phyloP scores from a whole-genome alignment of 2,113 vertebrate genomes.

The Scopus umbretta region DNA sequence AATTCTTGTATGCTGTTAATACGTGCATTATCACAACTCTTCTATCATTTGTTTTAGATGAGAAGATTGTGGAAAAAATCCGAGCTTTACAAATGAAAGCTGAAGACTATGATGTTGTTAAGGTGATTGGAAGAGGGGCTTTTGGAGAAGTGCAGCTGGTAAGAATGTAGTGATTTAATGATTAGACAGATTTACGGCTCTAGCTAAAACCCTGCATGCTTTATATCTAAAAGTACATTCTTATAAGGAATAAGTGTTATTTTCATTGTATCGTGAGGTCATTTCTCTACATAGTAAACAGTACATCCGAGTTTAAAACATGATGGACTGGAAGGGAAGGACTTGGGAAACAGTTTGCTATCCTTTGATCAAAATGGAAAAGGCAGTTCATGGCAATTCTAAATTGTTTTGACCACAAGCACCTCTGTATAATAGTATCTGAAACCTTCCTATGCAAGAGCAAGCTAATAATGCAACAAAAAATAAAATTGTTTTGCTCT shows the following conservation, averaged over 20 bases:
- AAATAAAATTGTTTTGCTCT: neutral
- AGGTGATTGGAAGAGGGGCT: conserved; percentile 96
- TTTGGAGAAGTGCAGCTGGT: conserved; percentile 99
- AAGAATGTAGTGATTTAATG: conserved; percentile 59
- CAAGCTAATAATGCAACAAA: neutral
- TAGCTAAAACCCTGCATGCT: neutral
- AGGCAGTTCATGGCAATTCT: neutral
- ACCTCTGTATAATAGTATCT: neutral
- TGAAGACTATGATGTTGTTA: conserved; percentile 98
- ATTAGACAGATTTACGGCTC: neutral
- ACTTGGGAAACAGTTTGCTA: neutral
- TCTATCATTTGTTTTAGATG: conserved; percentile 78
- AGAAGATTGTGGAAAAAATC: conserved; percentile 86
- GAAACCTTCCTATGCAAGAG: neutral
- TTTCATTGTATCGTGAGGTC: neutral
- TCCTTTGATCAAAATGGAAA: neutral
- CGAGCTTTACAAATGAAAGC: conserved; percentile 94
- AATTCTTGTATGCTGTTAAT: neutral
- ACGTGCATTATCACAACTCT: neutral
- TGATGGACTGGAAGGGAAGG: neutral
- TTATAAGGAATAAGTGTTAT: neutral
- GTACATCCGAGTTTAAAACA: neutral
- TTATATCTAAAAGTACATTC: neutral
- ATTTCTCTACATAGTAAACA: neutral
- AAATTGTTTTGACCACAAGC: neutral